Evolutionary conservation across 1,140 invertebrate species (phyloP).

Genomic region (Lasioglossum albipes): DNA sequence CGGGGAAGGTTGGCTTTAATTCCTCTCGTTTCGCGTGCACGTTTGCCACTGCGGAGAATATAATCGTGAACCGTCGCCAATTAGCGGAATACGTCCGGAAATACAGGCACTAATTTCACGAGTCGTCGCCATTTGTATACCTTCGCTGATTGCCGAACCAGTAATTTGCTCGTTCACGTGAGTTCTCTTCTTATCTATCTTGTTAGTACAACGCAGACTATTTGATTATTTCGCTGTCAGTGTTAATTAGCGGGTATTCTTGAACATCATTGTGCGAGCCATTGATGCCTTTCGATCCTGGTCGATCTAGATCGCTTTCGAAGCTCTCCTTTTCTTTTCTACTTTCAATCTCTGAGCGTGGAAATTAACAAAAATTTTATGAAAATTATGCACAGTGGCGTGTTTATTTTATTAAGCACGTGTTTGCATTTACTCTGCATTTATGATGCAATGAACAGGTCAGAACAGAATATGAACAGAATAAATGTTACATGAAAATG

Average conservation of each 20-base stretch:
- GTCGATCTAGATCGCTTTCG: too few relatives aligned
- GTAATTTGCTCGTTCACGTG: constrained; percentile 16
- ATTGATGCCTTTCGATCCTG: too few relatives aligned
- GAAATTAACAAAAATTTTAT: too few relatives aligned
- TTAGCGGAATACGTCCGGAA: constrained; percentile 41
- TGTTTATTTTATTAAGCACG: too few relatives aligned
- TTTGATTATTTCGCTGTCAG: background rate
- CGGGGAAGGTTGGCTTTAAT: background rate
- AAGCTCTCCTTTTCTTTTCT: too few relatives aligned
- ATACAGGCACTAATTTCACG: constrained; percentile 43
- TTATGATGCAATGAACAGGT: too few relatives aligned
- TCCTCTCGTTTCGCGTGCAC: background rate
- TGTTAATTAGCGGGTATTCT: background rate
- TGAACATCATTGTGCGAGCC: too few relatives aligned
- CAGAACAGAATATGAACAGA: too few relatives aligned
- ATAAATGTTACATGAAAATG: too few relatives aligned
- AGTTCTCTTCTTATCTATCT: background rate
- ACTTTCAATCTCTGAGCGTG: too few relatives aligned
- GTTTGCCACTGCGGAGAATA: background rate
- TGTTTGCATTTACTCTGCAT: too few relatives aligned
- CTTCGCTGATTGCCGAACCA: constrained; percentile 38
- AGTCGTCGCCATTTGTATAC: constrained; percentile 43
- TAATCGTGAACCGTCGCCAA: constrained; percentile 29
- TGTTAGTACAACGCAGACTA: background rate
- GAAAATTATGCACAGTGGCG: too few relatives aligned